Evolutionary conservation across 2,113 vertebrate species (phyloP).

Genomic region (Eubucco bourcierii): DNA sequence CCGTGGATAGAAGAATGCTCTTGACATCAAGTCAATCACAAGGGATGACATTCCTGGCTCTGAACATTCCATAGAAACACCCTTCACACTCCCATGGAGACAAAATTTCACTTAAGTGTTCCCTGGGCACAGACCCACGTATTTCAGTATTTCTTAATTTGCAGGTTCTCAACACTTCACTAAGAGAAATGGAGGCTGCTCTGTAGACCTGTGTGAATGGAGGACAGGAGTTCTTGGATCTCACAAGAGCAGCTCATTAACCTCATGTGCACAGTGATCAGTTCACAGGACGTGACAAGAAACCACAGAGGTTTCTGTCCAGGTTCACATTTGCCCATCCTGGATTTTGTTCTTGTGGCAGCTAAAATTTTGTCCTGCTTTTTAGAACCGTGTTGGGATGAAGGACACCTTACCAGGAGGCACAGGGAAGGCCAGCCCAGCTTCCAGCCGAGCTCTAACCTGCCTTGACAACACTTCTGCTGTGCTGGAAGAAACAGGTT

Average conservation of each 20-base stretch:
- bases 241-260: background rate
- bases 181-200: background rate
- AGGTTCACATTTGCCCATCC: background rate
- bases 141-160: background rate
- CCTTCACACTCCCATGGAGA: background rate
- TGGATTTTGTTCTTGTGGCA: background rate
- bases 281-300: background rate
- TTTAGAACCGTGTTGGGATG: too few species aligned
- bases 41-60: background rate
- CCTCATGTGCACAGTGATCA: background rate
- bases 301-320: background rate
- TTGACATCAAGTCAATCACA: background rate
- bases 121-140: background rate
- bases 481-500: background rate
- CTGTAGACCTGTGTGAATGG: accelerated
- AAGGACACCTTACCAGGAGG: background rate
- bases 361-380: background rate
- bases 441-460: background rate
- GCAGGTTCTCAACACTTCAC: background rate
- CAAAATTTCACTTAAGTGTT: background rate
- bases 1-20: background rate
- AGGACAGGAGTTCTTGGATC: background rate
- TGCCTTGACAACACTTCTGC: background rate
- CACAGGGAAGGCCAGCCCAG: too few species aligned
- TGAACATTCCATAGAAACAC: background rate